Evolutionary conservation across 2,888 invertebrate genomes (phyloP), one percentile per base, ranked within the genome.

Genomic region (Eupithecia tripunctaria): DNA sequence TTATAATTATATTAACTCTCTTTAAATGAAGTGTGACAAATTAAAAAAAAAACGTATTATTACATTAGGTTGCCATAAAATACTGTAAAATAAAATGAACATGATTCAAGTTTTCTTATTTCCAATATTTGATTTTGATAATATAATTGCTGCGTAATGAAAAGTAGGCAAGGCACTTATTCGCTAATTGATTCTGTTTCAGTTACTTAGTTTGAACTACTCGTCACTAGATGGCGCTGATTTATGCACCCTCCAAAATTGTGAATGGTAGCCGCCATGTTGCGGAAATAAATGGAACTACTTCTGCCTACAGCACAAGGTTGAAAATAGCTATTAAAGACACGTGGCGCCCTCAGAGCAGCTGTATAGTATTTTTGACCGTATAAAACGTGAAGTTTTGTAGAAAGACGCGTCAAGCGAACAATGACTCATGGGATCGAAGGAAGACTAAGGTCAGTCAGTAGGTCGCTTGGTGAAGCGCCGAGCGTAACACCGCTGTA

Each of bases 401-500:
- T 78, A 77, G 71, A 79, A 78, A 76, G 81, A 1, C 21, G 76
- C 84, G 84, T 84, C 84, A 84, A 80, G 76, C 74, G 83, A 82
- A 80, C 82, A 82, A 83, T 87, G 88, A 86, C 78, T 88, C 87
- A 84, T 79, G 76, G 80, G 83, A 87, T 88, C 87, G 88, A 88
- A 84, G 83, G 79, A 79, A 79, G 80, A 73, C 75, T 77, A 80
- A 80, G 36, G 82, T 82, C 83, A 83, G 82, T 82, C 84, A 86
- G 88, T 88, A 84, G 85, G 85, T 82, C 85, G 88, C 82, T 82
- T 84, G 86, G 81, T 82, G 76, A 73, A 72, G 63, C 75, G 77
- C 79, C 79, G 83, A 78, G 80, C 78, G 79, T 79, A 76, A 64
- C 78, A 75, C 80, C 82, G 80, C 82, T 70, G 70, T 68, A 63